Base-by-base conservation (phyloP, 2,113 vertebrate species). In the Gopherus evgoodei region DNA sequence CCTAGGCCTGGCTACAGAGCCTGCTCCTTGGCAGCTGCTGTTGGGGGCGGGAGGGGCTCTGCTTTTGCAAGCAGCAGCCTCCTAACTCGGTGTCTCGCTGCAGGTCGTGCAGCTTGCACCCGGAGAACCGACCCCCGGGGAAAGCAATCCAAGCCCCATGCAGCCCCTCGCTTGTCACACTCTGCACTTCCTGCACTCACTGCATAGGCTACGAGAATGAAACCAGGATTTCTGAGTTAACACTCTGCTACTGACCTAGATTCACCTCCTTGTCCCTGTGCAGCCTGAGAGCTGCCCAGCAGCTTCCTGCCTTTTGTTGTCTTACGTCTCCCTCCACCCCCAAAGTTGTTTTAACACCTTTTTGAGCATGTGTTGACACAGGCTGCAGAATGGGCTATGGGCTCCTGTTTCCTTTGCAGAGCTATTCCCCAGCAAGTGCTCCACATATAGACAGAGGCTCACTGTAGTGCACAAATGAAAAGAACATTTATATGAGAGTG, bases 381-480 rank as follows among this genome's bases (percentile, higher is more conserved):
- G 2, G 38, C 49, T 12, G 35, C 31, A 35, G 35, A 87, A 38
- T 53, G 38, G 27, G 35, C 16, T 19, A 35, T 16, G 16, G 56
- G 81, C 12, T 9, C 44, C 81, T 42, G 35, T 83, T 89, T 79
- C 87, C 78, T 90, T 88, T 76, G 53, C 81, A 56, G 84, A 88
- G 62, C 35, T 29, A 7, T 9, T 16, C 87, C 57, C 65, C 21
- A 89, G 87, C 88, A 84, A 81, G 27, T 31, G 38, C 53, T 91
- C 57, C 89, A 87, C 87, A 89, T 31, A n/a, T 78, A 90, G 50
- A 69, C 54, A 50, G 44, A 83, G 84, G 29, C 52, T 85, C 35
- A 24, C 35, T 90, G 80, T 65, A 50, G 82, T 11, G n/a, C 80
- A 54, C 65, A 62, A 87, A 93, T 91, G 87, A 84, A 93, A 90